phyloP scores from a whole-genome alignment of 2,888 invertebrate species.

The Caradrina kadenii region DNA sequence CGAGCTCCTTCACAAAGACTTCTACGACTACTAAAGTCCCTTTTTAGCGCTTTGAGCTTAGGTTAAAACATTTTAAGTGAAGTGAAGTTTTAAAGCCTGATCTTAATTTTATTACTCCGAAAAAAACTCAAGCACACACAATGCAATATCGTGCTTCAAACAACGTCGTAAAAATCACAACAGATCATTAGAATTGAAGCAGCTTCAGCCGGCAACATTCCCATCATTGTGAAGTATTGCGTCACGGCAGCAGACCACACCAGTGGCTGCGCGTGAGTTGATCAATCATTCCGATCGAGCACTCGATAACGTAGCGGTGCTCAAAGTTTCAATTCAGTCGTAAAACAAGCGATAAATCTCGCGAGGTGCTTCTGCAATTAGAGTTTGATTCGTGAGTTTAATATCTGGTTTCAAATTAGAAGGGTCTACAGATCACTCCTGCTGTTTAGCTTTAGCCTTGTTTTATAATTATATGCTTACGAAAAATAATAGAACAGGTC shows the following conservation, averaged over 20 bases:
- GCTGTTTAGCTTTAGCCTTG: too few relatives aligned
- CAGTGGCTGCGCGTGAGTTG: slow-evolving; percentile 67
- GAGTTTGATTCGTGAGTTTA: slow-evolving; percentile 10
- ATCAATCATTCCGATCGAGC: slow-evolving; percentile 73
- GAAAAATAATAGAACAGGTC: too few relatives aligned
- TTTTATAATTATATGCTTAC: too few relatives aligned
- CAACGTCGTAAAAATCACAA: slow-evolving; percentile 41
- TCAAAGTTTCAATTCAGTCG: slow-evolving; percentile 56
- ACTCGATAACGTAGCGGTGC: slow-evolving; percentile 57
- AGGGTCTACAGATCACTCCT: not conserved
- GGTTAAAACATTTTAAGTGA: not conserved
- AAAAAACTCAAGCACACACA: not conserved
- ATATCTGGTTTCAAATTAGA: slow-evolving; percentile 15
- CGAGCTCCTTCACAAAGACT: too few relatives aligned
- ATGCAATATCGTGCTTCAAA: slow-evolving; percentile 36
- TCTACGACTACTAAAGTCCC: too few relatives aligned
- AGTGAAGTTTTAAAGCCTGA: not conserved
- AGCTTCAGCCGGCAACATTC: slow-evolving; percentile 53
- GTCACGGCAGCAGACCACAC: slow-evolving; percentile 68
- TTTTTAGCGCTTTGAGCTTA: not conserved
- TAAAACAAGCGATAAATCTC: slow-evolving; percentile 33
- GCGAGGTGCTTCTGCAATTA: slow-evolving; percentile 24
- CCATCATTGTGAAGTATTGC: slow-evolving; percentile 63
- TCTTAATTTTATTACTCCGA: slow-evolving; percentile 3
- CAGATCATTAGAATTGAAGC: slow-evolving; percentile 49